Evolutionary conservation across 2,797 vertebrate genomes (phyloP).

Genomic region (Uromys caudimaculatus): DNA sequence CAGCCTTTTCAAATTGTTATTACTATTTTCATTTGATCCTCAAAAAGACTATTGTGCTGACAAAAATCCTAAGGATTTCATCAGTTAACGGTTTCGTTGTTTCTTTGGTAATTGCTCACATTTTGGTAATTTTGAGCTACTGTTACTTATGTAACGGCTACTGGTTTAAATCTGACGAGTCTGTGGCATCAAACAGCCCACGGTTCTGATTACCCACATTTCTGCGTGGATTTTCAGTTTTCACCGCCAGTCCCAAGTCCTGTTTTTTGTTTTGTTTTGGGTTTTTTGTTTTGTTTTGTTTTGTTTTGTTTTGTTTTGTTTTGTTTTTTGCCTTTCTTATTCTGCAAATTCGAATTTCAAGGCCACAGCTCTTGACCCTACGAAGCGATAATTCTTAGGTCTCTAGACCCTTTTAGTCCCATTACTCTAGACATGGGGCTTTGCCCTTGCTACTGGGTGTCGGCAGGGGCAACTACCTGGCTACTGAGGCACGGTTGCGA

Average conservation of each 20-base stretch:
- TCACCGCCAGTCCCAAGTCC: not conserved
- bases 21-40: slow-evolving; percentile 57
- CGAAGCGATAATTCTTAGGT: not conserved
- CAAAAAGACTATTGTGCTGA: slow-evolving; percentile 29
- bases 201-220: not conserved
- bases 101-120: not conserved
- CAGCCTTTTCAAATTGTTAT: slow-evolving; percentile 25
- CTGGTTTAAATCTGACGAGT: slow-evolving; percentile 37
- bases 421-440: not conserved
- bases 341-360: slow-evolving; percentile 50
- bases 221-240: not conserved
- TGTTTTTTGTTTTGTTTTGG: too few relatives aligned
- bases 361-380: not conserved
- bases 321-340: not conserved
- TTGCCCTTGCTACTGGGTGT: not conserved
- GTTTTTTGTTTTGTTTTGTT: too few relatives aligned
- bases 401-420: not conserved
- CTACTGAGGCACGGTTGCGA: not conserved
- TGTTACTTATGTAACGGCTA: not conserved
- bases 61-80: not conserved
- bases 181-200: not conserved
- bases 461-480: not conserved
- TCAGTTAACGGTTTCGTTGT: not conserved
- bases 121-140: slow-evolving; percentile 1
- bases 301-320: too few relatives aligned